These are phyloP conservation scores for Torymus aiolomorphi DNA, from an alignment of 2,888 invertebrate genomes.

Conservation along the genomic window DNA sequence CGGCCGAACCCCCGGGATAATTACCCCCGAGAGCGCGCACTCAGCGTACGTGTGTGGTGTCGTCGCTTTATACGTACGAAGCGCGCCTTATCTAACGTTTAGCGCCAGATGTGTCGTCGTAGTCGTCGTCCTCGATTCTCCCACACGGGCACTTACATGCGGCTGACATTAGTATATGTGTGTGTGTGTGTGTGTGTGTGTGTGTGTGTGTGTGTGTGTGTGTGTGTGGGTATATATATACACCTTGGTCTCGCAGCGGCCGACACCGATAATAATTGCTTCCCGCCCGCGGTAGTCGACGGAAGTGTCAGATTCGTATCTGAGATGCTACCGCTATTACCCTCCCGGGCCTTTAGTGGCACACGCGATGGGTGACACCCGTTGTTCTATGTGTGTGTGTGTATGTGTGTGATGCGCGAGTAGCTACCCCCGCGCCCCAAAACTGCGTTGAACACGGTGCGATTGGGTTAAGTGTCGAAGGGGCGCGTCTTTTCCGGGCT, in stretches of 20 bases:
- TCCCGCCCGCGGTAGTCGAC: constrained; percentile 57
- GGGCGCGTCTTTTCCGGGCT: background rate
- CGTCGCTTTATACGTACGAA: no score
- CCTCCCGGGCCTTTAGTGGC: background rate
- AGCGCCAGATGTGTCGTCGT: constrained; percentile 42
- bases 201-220: background rate
- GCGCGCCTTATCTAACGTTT: constrained; percentile 53
- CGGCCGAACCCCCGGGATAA: constrained; percentile 37
- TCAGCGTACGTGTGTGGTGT: no score
- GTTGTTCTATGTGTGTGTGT: no score
- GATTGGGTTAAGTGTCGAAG: background rate
- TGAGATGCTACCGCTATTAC: constrained; percentile 67
- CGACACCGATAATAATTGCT: constrained; percentile 44
- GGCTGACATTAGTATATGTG: constrained; percentile 6
- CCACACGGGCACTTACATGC: constrained; percentile 5
- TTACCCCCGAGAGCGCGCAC: constrained; percentile 36
- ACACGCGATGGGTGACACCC: no score
- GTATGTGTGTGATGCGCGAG: no score
- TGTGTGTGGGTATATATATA: background rate
- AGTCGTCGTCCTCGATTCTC: constrained; percentile 35
- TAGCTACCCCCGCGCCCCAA: background rate
- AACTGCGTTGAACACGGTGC: constrained; percentile 61
- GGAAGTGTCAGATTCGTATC: constrained; percentile 74
- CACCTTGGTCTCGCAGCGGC: background rate
- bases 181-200: background rate